phyloP scores from a whole-genome alignment of 2,888 invertebrate species.

The Vannuccia rotundouncinata region DNA sequence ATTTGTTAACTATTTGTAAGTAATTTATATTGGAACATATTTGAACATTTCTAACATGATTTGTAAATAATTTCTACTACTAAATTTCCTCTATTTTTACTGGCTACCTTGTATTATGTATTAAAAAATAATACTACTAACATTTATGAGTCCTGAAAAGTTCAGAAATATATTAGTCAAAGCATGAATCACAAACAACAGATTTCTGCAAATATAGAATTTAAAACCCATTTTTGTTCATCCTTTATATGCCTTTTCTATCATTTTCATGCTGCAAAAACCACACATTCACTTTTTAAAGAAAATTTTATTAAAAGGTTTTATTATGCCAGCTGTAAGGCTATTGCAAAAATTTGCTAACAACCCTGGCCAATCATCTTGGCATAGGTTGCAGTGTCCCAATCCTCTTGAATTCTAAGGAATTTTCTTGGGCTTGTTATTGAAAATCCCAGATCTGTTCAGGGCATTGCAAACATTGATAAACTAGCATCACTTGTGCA shows the following conservation, averaged over 20 bases:
- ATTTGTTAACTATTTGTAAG: no score
- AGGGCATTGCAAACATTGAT: neutral
- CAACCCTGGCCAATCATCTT: slow-evolving; percentile 3
- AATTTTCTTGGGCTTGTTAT: neutral
- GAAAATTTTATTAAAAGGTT: no score
- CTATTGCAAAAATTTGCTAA: neutral
- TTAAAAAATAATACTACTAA: neutral
- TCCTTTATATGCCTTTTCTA: no score
- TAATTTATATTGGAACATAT: no score
- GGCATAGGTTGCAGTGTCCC: neutral
- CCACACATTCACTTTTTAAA: no score
- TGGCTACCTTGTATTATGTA: no score
- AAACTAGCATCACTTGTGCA: neutral
- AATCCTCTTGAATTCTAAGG: neutral
- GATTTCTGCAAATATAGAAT: neutral
- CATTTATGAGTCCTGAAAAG: slow-evolving; percentile 17
- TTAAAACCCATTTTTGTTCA: no score
- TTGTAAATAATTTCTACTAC: no score
- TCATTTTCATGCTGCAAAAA: no score
- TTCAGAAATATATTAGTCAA: slow-evolving; percentile 3
- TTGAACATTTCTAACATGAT: no score
- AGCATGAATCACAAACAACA: neutral
- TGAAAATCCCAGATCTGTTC: neutral
- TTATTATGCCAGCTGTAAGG: neutral
- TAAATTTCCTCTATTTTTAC: no score